Conservation (phyloP, 2,888 invertebrate genomes). For the Capitulum mitella region DNA sequence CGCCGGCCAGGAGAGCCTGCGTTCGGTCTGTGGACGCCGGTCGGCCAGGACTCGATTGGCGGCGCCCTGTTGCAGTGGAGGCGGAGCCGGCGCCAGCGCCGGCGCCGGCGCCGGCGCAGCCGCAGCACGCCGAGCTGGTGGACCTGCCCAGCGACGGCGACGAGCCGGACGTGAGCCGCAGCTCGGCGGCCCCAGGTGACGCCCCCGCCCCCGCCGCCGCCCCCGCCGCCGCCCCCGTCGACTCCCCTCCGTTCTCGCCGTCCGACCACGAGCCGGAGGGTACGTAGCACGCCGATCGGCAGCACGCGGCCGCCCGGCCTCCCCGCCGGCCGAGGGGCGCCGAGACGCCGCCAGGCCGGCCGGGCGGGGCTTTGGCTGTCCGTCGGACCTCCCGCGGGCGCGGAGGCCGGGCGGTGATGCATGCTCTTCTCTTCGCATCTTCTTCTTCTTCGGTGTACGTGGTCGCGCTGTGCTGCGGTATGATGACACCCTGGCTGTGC, state of each 20-base stretch:
- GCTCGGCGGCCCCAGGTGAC: constrained; percentile 37
- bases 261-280: not conserved
- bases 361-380: not conserved
- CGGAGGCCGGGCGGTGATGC: not conserved
- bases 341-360: not conserved
- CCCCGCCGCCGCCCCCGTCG: constrained; percentile 2
- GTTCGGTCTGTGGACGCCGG: too few species aligned
- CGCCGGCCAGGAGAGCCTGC: too few species aligned
- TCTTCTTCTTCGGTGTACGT: too few species aligned
- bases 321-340: not conserved
- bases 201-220: constrained; percentile 36
- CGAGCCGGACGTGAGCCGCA: constrained; percentile 74
- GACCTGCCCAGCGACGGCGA: constrained; percentile 89
- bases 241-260: not conserved
- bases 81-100: too few species aligned
- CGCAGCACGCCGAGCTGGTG: constrained; percentile 5
- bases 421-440: not conserved
- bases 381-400: not conserved
- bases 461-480: too few species aligned
- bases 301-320: not conserved
- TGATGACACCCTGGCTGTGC: too few species aligned
- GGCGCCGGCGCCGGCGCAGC: too few species aligned
- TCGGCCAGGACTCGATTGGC: not conserved
- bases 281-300: not conserved
- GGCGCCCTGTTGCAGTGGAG: not conserved